Base-by-base conservation (phyloP, 1,140 invertebrate genomes). In the Hesperophylax magnus region DNA sequence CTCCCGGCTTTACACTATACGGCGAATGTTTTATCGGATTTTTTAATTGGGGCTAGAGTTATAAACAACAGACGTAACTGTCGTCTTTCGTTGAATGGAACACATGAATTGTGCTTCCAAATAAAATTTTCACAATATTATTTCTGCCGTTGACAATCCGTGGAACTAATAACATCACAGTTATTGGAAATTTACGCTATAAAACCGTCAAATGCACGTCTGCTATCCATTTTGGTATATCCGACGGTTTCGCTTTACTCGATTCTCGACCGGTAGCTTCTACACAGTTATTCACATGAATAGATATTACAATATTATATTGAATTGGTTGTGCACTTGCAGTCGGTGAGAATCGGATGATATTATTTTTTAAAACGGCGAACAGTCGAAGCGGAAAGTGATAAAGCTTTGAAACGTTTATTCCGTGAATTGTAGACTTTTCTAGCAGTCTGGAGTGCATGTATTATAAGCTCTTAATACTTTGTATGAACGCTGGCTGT, bases 81-180 rank as follows among this genome's bases (percentile, higher is more conserved):
- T 61, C n/a, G 14, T 9, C 14, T 61, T 61, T 24, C 18, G 63
- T 67, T 15, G 17, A 27, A 47, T 71, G 39, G 11, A 71, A 53
- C n/a, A n/a, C 67, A 20, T n/a, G 67, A 71, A 47, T 52, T 71
- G 39, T 52, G 67, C 9, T 47, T 39, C 39, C 18, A 71, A 71
- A 71, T 71, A 39, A 71, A 71, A 67, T 67, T 65, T 53, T 39
- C 34, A 71, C 67, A 71, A 52, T 67, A 71, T 71, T 71, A 71
- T 47, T 22, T 39, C 67, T 52, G 67, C 15, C 67, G 39, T 17
- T 71, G 67, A 71, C 67, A 71, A 71, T 52, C 39, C 67, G 67
- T 71, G 67, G n/a, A 71, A 71, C 34, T 71, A 71, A 71, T 71
- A 71, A 71, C 67, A 71, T 71, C 67, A 71, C 67, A 39, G 67